Base-by-base conservation (phyloP, 2,888 invertebrate species). In the Noctua fimbriata region DNA sequence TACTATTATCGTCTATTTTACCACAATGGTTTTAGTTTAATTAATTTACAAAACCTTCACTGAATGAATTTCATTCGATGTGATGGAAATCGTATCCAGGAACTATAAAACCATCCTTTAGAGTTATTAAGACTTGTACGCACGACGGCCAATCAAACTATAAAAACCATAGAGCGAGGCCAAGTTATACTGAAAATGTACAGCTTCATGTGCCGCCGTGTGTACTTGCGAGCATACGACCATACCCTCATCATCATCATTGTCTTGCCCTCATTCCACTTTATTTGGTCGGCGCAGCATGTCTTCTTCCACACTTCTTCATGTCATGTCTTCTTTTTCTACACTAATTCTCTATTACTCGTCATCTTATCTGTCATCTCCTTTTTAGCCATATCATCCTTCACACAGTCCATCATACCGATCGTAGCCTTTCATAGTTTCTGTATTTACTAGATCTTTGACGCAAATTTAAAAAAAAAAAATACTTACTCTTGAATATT, bases 401-500 rank as follows among this genome's bases (percentile, higher is more conserved):
- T 18, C 32, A 18, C 18, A 63, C 0, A 32, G 32, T 63, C 1
- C 18, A 63, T 63, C 18, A 60, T 28, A 28, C 60, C 6, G 0
- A n/a, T 28, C 7, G 1, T n/a, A 58, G 28, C 16, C 2, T 32
- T 18, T 32, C 4, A 63, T 21, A 63, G 21, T 21, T 32, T 28
- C 21, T 32, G 36, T 36, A 21, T 21, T 32, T 4, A 9, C 9
- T 9, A 18, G 9, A 36, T 36, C 14, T 14, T 14, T 5, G 2
- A 0, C 24, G 12, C 1, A 36, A 32, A 18, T 36, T 18, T 18
- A 18, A 55, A 47, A 18, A 55, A 18, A 52, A 0, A 52, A 6
- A 16, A 12, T 86, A 95, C 96, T 95, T 92, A 97, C 97, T 93
- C 93, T 93, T 97, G 96, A 78, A 97, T 95, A 91, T 97, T 95